phyloP scores from a whole-genome alignment of 2,797 vertebrate species.

The Falco concolor region DNA sequence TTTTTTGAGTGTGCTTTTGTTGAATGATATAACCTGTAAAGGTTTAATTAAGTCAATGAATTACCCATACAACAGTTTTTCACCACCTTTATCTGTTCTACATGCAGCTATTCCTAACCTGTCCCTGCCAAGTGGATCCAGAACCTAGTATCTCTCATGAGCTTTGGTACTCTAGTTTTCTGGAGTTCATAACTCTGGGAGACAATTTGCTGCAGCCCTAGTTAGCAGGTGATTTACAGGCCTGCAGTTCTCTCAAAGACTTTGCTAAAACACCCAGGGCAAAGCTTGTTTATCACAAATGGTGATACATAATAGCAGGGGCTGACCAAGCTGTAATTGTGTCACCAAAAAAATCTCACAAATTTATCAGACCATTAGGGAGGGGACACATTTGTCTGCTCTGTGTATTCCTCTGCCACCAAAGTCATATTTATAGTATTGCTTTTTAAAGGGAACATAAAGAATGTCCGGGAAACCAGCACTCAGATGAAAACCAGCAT shows the following conservation, averaged over 20 bases:
- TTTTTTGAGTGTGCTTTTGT: neutral
- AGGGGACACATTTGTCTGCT: slow-evolving; percentile 23
- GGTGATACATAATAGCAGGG: slow-evolving; percentile 28
- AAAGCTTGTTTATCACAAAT: slow-evolving; percentile 34
- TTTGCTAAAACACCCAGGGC: slow-evolving; percentile 27
- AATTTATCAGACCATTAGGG: slow-evolving; percentile 41
- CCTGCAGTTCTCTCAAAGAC: slow-evolving; percentile 19
- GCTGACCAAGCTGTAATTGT: slow-evolving; percentile 43
- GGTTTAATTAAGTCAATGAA: neutral
- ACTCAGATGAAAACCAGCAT: slow-evolving; percentile 24
- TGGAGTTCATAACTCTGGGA: neutral
- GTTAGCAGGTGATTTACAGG: slow-evolving; percentile 41
- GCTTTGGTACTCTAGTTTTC: neutral
- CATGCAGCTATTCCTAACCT: neutral
- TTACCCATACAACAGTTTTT: neutral
- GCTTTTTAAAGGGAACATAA: slow-evolving; percentile 40
- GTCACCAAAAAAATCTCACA: slow-evolving; percentile 8
- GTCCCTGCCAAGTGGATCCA: neutral
- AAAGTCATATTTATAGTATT: slow-evolving; percentile 60
- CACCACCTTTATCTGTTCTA: neutral
- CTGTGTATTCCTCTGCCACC: slow-evolving; percentile 23
- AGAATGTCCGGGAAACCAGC: slow-evolving; percentile 8
- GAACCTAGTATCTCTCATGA: neutral
- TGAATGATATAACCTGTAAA: neutral
- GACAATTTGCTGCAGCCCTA: neutral